phyloP scores from a whole-genome alignment of 2,888 invertebrate species.

The Torymus tubicola region DNA sequence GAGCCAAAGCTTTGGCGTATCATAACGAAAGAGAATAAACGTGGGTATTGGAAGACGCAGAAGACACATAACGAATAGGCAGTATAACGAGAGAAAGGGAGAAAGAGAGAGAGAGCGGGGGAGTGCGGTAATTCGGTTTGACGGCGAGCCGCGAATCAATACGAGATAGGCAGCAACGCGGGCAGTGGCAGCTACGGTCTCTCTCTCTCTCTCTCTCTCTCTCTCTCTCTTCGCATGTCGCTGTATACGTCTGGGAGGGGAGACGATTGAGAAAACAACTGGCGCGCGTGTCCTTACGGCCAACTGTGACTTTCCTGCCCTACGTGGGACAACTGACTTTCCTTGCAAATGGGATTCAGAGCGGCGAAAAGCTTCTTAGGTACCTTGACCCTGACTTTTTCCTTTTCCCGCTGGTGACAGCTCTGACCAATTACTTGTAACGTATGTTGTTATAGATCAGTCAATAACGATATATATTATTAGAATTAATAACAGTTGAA shows the following conservation, averaged over 20 bases:
- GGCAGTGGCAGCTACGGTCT: neutral
- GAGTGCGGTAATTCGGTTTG: constrained; percentile 45
- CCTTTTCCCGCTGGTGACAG: too few relatives aligned
- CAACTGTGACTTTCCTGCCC: neutral
- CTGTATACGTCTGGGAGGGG: neutral
- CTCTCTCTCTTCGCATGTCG: too few relatives aligned
- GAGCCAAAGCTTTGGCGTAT: neutral
- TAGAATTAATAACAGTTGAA: too few relatives aligned
- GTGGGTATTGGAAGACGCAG: neutral
- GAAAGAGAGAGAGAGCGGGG: neutral
- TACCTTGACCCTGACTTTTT: too few relatives aligned
- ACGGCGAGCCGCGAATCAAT: constrained; percentile 53
- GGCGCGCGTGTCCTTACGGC: constrained; percentile 24
- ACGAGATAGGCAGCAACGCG: constrained; percentile 37
- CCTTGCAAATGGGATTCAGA: too few relatives aligned
- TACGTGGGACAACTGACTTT: too few relatives aligned
- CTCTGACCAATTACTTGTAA: too few relatives aligned
- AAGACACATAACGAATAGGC: constrained; percentile 27
- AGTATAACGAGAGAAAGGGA: neutral
- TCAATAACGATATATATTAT: too few relatives aligned
- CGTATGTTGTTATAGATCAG: too few relatives aligned
- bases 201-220: too few relatives aligned
- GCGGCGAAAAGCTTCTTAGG: too few relatives aligned
- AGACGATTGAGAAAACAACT: constrained; percentile 26
- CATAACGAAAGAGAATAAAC: constrained; percentile 13